A percentile compares a stretch with the other conserved stretches of the same genome.
phyloP scores from a whole-genome alignment of 2,113 vertebrate genomes.

The Platichthys flesus region DNA sequence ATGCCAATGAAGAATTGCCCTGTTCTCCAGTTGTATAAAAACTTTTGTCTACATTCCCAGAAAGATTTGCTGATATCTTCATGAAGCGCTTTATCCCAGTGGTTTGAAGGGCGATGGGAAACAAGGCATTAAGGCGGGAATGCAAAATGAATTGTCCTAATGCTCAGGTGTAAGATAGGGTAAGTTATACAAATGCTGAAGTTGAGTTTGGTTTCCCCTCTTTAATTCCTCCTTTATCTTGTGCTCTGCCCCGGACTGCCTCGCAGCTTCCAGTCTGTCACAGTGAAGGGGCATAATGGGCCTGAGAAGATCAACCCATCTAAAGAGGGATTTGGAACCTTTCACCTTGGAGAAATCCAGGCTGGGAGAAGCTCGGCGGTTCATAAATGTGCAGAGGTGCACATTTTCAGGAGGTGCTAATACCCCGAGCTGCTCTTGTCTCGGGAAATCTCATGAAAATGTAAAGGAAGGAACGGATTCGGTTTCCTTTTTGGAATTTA shows the following conservation, averaged over 20 bases:
- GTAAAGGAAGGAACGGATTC: conserved; percentile 47
- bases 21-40: conserved; percentile 23
- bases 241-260: conserved; percentile 66
- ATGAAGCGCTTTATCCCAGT: conserved; percentile 23
- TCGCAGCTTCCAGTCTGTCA: conserved; percentile 77
- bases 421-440: conserved; percentile 63
- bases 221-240: conserved; percentile 78
- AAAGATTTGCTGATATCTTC: conserved; percentile 57
- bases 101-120: conserved; percentile 69
- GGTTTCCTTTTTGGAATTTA: conserved; percentile 51
- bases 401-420: conserved; percentile 70
- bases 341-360: conserved; percentile 79
- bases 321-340: conserved; percentile 83
- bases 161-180: conserved; percentile 72
- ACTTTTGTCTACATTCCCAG: conserved; percentile 23
- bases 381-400: conserved; percentile 73
- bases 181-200: conserved; percentile 81
- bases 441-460: conserved; percentile 63
- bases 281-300: conserved; percentile 79
- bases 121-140: conserved; percentile 64
- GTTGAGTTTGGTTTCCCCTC: conserved; percentile 73
- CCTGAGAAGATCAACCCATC: conserved; percentile 83
- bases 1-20: conserved; percentile 14
- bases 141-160: conserved; percentile 71
- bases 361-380: conserved; percentile 58